Base-by-base conservation (phyloP, 2,797 vertebrate genomes). In the Pogonophryne albipinna region DNA sequence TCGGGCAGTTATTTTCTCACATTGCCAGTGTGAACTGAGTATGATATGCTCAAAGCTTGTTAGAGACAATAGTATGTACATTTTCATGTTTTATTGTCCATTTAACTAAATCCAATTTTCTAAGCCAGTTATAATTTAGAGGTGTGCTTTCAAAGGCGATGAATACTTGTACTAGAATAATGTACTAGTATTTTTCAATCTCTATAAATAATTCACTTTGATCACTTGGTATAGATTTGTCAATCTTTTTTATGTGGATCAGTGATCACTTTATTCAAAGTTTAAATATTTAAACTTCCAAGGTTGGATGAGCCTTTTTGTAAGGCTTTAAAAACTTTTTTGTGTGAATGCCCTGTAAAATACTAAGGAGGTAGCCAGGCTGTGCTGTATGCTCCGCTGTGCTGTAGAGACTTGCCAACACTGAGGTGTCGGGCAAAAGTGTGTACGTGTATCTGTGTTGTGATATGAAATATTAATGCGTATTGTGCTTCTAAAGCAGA, bases 391-490 rank as follows among this genome's bases (percentile, higher is more conserved):
- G 23, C 53, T 73, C 34, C 34, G 34, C 34, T 38, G 55, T 42
- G 27, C 51, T 74, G 50, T 66, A 65, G 74, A 76, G 60, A 62
- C 61, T 79, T 58, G 49, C 64, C 45, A 67, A n/a, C 65, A 20
- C 64, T 66, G 27, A 69, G 56, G 44, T 61, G 56, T 82, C 44
- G 2, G 53, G 34, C 16, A 16, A 49, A 70, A 58, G 44, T 75
- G 41, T 80, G 53, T 50, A 5, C 66, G 74, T 68, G 71, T 82
- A 65, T 77, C 34, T 71, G 61, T 81, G 58, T 87, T 77, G 66
- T 62, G 45, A 53, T 69, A 87, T 91, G 74, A 92, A 92, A 91
- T 90, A 91, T 91, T 86, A 75, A 91, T 88, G 88, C 67, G 67
- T 20, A 55, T 82, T 84, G 81, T 85, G 74, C 71, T 66, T 80